Conservation (phyloP, 2,888 invertebrate species). For the Amaurobius ferox region DNA sequence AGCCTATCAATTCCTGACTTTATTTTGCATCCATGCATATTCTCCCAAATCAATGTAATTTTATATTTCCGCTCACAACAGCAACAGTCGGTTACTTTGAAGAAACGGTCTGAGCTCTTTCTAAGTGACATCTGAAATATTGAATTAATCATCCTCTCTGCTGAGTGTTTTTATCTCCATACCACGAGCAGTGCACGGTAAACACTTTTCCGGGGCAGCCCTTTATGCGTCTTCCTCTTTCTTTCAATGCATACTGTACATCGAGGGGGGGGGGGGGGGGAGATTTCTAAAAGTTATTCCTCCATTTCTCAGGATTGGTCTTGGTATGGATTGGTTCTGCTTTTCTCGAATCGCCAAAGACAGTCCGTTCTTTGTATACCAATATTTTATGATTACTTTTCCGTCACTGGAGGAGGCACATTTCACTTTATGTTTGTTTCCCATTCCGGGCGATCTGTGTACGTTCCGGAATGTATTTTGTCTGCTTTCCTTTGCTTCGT, state of each 20-base stretch:
- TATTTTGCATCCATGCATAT: too few species aligned
- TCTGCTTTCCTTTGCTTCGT: background rate
- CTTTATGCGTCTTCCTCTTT: slow-evolving; percentile 19
- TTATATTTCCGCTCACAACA: background rate
- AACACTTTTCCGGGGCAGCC: slow-evolving; percentile 30
- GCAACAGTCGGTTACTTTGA: background rate
- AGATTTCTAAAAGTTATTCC: slow-evolving; percentile 21
- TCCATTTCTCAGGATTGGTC: slow-evolving; percentile 44
- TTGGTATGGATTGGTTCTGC: slow-evolving; percentile 29
- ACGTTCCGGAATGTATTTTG: slow-evolving; percentile 10
- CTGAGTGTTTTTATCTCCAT: slow-evolving; percentile 42
- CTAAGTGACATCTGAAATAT: slow-evolving; percentile 1
- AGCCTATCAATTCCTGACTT: too few species aligned
- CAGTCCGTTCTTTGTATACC: slow-evolving; percentile 25
- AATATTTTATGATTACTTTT: slow-evolving; percentile 65
- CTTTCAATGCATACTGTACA: slow-evolving; percentile 30
- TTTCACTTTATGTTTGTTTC: slow-evolving; percentile 47
- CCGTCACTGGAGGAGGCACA: slow-evolving; percentile 28
- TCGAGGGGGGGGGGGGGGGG: too few species aligned
- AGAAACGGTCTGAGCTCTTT: background rate
- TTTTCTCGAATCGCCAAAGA: slow-evolving; percentile 18
- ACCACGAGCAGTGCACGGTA: slow-evolving; percentile 28
- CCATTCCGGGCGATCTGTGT: background rate
- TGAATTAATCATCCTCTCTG: slow-evolving; percentile 43
- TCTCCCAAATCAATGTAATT: background rate